Conservation (phyloP, 2,113 vertebrate genomes). For the Amphilophus citrinellus region DNA sequence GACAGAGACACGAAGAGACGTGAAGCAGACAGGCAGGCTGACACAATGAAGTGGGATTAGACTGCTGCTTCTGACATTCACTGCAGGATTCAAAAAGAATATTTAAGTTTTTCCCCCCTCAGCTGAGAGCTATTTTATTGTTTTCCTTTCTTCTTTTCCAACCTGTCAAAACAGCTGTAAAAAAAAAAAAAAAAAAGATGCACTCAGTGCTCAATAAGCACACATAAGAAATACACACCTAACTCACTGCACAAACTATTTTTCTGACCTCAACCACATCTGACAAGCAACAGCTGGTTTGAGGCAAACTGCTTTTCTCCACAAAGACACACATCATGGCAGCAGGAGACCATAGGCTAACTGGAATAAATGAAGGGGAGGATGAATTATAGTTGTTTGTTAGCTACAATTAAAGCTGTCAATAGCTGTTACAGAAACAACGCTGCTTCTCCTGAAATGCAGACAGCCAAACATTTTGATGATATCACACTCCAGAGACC, state of each 20-base stretch:
- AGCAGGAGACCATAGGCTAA: conserved; percentile 51
- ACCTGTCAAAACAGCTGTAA: conserved; percentile 19
- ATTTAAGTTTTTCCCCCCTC: not conserved
- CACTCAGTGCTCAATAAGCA: not conserved
- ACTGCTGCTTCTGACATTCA: not conserved
- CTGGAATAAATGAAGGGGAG: conserved; percentile 63
- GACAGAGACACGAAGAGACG: conserved; percentile 11
- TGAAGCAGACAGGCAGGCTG: conserved; percentile 25
- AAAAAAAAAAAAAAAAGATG: not conserved
- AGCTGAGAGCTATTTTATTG: conserved; percentile 20
- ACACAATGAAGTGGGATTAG: conserved; percentile 9
- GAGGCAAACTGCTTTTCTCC: conserved; percentile 16
- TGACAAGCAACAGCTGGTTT: conserved; percentile 50
- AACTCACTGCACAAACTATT: not conserved
- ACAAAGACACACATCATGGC: not conserved
- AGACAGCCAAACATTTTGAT: conserved; percentile 25
- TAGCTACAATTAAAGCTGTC: conserved; percentile 73
- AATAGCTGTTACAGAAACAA: conserved; percentile 63
- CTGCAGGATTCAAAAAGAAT: conserved; percentile 34
- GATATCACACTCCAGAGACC: not conserved
- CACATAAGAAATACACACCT: conserved; percentile 11
- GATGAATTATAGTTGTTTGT: conserved; percentile 62
- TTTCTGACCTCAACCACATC: conserved; percentile 44
- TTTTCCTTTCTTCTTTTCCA: conserved; percentile 4
- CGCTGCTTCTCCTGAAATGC: conserved; percentile 12